Evolutionary conservation across 1,140 invertebrate species (phyloP).

Genomic region (Monochamus saltuarius): DNA sequence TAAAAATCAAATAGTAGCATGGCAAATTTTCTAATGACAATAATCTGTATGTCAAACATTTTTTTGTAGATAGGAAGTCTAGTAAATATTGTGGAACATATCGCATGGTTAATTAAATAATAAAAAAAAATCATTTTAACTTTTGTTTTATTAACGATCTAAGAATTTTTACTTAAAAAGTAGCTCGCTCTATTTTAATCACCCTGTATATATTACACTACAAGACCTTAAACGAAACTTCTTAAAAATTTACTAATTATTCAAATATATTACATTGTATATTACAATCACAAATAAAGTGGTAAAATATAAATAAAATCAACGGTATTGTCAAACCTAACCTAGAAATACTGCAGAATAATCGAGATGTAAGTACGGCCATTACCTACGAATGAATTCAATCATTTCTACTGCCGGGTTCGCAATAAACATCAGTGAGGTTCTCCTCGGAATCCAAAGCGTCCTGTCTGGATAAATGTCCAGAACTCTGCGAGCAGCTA

Average conservation of each 20-base stretch:
- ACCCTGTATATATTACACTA: too few relatives aligned
- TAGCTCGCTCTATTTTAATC: too few relatives aligned
- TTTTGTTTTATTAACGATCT: not conserved
- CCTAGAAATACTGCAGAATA: conserved; percentile 11
- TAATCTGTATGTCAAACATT: too few relatives aligned
- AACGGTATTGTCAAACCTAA: conserved; percentile 5
- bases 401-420: conserved; percentile 33
- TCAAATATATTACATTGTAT: too few relatives aligned
- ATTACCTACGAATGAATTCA: not conserved
- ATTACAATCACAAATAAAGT: not conserved
- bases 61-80: too few relatives aligned
- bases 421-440: conserved; percentile 45
- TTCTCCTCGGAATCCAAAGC: conserved; percentile 45
- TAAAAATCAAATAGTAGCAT: too few relatives aligned
- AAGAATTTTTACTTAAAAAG: too few relatives aligned
- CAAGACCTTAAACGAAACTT: too few relatives aligned
- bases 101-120: not conserved
- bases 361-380: conserved; percentile 6
- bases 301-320: conserved; percentile 25
- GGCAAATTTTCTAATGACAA: too few relatives aligned
- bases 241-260: too few relatives aligned
- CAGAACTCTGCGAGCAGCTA: conserved; percentile 39
- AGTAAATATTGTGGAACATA: too few relatives aligned
- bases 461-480: conserved; percentile 46
- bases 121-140: not conserved